Conservation (phyloP, 2,113 vertebrate species). For the Bucco capensis region DNA sequence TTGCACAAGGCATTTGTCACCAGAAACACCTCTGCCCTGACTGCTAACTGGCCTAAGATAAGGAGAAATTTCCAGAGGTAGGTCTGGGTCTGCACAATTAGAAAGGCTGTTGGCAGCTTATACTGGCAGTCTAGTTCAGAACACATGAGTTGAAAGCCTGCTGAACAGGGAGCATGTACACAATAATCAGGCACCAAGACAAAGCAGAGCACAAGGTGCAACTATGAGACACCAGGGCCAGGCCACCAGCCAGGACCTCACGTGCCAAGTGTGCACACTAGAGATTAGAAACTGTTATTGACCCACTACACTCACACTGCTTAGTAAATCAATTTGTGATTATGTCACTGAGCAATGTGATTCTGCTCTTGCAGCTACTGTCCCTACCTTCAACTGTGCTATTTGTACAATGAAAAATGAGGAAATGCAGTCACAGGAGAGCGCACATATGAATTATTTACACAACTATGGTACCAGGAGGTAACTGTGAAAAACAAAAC, state of each 20-base stretch:
- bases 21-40: neutral
- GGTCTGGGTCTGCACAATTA: fast-evolving
- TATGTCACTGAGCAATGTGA: neutral
- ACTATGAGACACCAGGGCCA: too few relatives aligned
- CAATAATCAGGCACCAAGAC: neutral
- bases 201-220: neutral
- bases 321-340: neutral
- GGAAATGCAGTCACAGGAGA: neutral
- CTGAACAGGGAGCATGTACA: fast-evolving
- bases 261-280: fast-evolving
- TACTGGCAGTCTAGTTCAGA: neutral
- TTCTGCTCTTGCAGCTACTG: neutral
- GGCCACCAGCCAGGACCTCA: neutral
- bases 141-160: fast-evolving
- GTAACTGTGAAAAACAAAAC: neutral
- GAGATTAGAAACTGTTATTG: neutral
- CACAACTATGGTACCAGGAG: neutral
- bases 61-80: neutral
- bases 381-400: neutral
- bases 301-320: neutral
- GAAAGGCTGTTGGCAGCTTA: neutral
- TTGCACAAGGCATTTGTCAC: neutral
- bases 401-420: neutral
- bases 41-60: neutral
- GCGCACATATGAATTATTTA: neutral